Evolutionary conservation across 2,888 invertebrate genomes (phyloP).

Genomic region (Tetranychus piercei): DNA sequence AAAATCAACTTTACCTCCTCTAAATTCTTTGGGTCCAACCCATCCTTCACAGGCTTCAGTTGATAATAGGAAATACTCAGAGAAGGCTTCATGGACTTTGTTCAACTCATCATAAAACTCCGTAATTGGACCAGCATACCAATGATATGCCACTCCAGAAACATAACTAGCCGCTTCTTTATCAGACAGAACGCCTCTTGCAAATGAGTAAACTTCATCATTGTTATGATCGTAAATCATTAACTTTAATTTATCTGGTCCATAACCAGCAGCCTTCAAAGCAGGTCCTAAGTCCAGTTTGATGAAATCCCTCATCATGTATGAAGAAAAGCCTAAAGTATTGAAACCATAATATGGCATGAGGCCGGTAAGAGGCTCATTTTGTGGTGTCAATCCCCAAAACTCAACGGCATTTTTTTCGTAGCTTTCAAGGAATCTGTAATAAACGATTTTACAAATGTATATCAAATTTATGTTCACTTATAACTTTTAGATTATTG

Average conservation of each 20-base stretch:
- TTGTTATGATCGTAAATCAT: slow-evolving; percentile 49
- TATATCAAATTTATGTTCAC: too few species aligned
- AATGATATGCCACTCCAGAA: slow-evolving; percentile 61
- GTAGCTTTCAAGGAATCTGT: slow-evolving; percentile 62
- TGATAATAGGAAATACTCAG: slow-evolving; percentile 50
- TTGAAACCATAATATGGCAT: slow-evolving; percentile 37
- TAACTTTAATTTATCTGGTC: slow-evolving; percentile 41
- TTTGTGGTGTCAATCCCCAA: slow-evolving; percentile 72
- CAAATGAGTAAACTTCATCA: background rate
- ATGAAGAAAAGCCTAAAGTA: slow-evolving; percentile 14
- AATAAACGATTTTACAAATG: too few species aligned
- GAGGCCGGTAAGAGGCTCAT: slow-evolving; percentile 48
- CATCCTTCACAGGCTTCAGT: slow-evolving; percentile 67
- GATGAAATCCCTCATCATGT: slow-evolving; percentile 46
- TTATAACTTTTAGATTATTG: slow-evolving; percentile 21
- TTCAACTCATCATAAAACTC: background rate
- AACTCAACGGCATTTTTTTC: slow-evolving; percentile 41
- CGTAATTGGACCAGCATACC: slow-evolving; percentile 47
- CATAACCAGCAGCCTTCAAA: slow-evolving; percentile 42
- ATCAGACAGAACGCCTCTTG: slow-evolving; percentile 25
- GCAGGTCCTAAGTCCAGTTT: slow-evolving; percentile 53
- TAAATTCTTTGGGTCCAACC: too few species aligned
- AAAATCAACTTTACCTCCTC: too few species aligned
- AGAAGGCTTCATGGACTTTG: slow-evolving; percentile 31
- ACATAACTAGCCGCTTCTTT: slow-evolving; percentile 34